Conservation (phyloP, 1,140 invertebrate species). For the Cotesia chilonis region DNA sequence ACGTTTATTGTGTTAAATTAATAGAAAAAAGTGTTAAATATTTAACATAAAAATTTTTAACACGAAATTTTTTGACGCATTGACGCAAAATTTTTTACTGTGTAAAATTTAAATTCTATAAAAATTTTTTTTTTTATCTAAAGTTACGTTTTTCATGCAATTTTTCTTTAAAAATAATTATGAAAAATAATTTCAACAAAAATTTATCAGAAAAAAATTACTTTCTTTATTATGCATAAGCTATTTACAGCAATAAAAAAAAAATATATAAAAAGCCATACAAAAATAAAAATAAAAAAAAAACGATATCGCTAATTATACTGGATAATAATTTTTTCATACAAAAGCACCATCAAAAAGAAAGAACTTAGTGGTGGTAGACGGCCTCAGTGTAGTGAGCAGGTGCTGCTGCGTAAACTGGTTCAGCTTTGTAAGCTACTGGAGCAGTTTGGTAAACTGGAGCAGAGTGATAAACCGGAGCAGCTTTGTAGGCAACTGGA, state of each 20-base stretch:
- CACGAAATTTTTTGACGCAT: no score
- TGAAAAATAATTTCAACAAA: no score
- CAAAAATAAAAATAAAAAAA: background rate
- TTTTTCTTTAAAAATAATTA: no score
- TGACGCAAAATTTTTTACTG: no score
- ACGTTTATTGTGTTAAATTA: no score
- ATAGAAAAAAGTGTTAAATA: no score
- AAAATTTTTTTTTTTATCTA: no score
- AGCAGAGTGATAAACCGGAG: conserved; percentile 7
- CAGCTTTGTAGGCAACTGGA: conserved; percentile 24
- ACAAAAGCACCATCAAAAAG: background rate
- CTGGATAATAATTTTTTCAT: background rate
- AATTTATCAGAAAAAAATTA: no score
- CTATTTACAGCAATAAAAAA: conserved; percentile 11
- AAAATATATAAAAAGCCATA: background rate
- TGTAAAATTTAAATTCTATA: no score
- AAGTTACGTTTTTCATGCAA: no score
- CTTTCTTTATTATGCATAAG: background rate
- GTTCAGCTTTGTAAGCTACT: conserved; percentile 11
- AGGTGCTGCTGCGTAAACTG: conserved; percentile 17
- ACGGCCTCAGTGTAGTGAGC: conserved; percentile 12
- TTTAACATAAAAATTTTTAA: no score
- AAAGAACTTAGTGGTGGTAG: background rate
- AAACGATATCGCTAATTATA: background rate
- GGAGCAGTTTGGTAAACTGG: conserved; percentile 25